Base-by-base conservation (phyloP, 2,797 vertebrate genomes). In the Melanotaenia parkinsoni region DNA sequence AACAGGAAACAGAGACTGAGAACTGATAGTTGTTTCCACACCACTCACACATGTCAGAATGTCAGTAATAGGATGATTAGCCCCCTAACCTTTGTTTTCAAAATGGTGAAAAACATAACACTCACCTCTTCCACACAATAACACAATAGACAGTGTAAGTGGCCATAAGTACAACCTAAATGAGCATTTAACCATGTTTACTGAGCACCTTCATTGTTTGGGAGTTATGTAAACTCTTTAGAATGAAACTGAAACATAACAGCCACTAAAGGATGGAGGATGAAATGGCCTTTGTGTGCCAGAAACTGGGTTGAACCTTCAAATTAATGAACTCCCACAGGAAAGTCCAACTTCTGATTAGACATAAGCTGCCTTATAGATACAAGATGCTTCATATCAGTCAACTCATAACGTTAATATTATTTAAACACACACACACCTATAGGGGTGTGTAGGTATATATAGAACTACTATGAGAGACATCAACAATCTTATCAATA, bases 1-100 rank as follows among this genome's bases (percentile, higher is more conserved):
- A 94, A 93, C 91, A 95, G 94, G 95, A 95, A 94, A 88, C 88
- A 89, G 93, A 82, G 85, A 89, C 86, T 70, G 74, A 59, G 22
- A 45, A 83, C 79, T 89, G 92, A 91, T 89, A 88, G 81, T 67
- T 82, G 80, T 90, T 92, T 91, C 94, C 91, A 93, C 83, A 83
- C 89, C 89, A 81, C 88, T 86, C 93, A 92, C 67, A 86, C 86
- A 84, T 88, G 85, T 90, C 85, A 85, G 79, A 90, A 86, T 85
- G 85, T 85, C 86, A 88, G 72, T 63, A 78, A 82, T 85, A 77
- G 75, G 75, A 79, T 89, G 86, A 93, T 87, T 87, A 85, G 81
- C 79, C 54, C 51, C 7, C 83, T 74, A 30, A 79, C 78, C 43
- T 84, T 82, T 88, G 86, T 89, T 91, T 91, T 81, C 63, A 83